Evolutionary conservation across 2,113 vertebrate genomes (phyloP).

Genomic region (Tyrannus savana): DNA sequence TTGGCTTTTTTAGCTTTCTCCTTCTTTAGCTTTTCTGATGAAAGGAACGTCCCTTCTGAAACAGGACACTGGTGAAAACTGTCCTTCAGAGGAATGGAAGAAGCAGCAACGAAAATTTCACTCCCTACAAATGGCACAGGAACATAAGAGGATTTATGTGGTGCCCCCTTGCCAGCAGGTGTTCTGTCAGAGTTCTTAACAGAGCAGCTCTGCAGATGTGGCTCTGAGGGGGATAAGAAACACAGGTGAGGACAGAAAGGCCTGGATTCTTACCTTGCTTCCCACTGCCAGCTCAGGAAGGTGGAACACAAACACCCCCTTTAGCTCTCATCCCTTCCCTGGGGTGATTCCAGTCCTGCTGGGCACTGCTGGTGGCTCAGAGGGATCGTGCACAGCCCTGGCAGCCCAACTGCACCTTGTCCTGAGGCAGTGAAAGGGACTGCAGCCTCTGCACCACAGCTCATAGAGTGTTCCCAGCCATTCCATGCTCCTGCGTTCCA

Average conservation of each 20-base stretch:
- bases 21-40: no score
- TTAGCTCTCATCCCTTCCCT: neutral
- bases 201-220: accelerated
- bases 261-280: neutral
- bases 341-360: neutral
- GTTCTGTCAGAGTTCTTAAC: neutral
- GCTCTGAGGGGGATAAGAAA: neutral
- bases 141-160: neutral
- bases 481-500: neutral
- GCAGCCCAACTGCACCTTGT: neutral
- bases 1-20: neutral
- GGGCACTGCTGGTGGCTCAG: neutral
- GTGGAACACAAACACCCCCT: neutral
- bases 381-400: neutral
- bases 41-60: neutral
- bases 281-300: neutral
- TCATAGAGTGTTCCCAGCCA: neutral
- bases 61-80: neutral
- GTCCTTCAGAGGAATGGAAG: neutral
- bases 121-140: neutral
- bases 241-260: neutral
- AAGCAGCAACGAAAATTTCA: neutral
- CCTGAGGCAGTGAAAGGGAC: neutral
- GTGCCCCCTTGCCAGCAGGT: neutral
- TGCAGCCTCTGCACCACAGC: neutral